Percentiles rank a stretch among this genome's conserved stretches.
phyloP scores from a whole-genome alignment of 2,888 invertebrate genomes.

The Aleiodes leptofemur region DNA sequence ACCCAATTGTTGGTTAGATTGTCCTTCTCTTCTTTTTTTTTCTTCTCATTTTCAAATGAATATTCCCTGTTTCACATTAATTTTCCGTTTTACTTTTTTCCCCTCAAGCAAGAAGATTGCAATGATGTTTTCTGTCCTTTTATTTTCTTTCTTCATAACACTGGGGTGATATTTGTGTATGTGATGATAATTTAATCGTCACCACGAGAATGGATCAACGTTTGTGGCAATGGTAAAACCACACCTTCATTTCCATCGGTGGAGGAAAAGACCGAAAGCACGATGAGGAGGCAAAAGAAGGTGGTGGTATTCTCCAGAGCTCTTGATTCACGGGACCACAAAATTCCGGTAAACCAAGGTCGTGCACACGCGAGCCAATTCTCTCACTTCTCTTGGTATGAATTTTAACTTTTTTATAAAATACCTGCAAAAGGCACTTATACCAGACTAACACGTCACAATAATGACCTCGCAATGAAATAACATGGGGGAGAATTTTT shows the following conservation, averaged over 20 bases:
- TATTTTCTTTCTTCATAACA: background rate
- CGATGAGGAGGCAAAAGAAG: too few species aligned
- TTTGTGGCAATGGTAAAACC: slow-evolving; percentile 12
- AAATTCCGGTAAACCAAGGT: slow-evolving; percentile 18
- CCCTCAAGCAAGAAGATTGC: background rate
- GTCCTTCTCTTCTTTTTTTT: background rate
- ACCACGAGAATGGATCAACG: slow-evolving; percentile 24
- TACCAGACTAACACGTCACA: slow-evolving; percentile 19
- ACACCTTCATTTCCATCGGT: slow-evolving; percentile 24
- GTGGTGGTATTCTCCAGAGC: background rate
- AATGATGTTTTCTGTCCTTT: background rate
- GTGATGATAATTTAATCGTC: slow-evolving; percentile 20
- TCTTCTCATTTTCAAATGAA: too few species aligned
- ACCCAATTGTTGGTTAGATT: background rate
- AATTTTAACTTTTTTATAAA: background rate
- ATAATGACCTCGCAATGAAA: slow-evolving; percentile 18
- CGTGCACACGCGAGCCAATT: slow-evolving; percentile 26
- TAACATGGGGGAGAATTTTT: background rate
- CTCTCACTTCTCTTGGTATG: background rate
- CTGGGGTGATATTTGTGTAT: background rate
- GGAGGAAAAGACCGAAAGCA: too few species aligned
- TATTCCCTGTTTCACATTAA: background rate
- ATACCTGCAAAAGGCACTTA: slow-evolving; percentile 19
- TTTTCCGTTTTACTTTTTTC: background rate
- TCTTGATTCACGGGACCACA: slow-evolving; percentile 23